A percentile compares a stretch with the other conserved stretches of the same genome.
Evolutionary conservation across 1,140 invertebrate genomes (phyloP).

Genomic region (Branchinecta lynchi): DNA sequence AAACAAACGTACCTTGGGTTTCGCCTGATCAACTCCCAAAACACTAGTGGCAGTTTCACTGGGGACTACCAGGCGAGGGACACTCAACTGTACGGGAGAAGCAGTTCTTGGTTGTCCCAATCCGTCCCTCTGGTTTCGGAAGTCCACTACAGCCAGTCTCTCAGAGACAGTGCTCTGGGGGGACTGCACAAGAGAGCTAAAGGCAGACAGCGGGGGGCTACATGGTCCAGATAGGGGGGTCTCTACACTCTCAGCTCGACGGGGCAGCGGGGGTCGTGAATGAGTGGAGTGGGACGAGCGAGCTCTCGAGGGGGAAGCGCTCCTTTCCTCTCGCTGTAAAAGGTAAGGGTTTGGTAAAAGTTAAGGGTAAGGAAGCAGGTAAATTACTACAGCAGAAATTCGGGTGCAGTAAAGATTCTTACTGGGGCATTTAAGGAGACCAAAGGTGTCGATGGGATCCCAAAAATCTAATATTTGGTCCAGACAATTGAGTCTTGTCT

Average conservation of each 20-base stretch:
- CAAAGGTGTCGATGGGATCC: no score
- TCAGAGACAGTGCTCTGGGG: neutral
- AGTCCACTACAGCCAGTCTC: neutral
- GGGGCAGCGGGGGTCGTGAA: slow-evolving; percentile 1
- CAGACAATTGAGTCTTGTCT: no score
- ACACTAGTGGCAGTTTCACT: neutral
- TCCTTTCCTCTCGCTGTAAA: neutral
- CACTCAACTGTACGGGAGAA: neutral
- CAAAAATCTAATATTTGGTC: no score
- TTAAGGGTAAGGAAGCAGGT: no score
- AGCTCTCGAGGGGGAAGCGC: neutral
- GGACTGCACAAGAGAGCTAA: neutral
- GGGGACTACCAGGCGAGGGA: neutral
- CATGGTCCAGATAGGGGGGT: neutral
- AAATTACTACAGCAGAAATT: no score
- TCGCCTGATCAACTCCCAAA: no score
- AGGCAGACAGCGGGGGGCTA: slow-evolving; percentile 2
- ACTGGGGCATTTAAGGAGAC: no score
- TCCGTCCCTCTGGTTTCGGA: neutral
- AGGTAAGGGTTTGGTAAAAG: neutral
- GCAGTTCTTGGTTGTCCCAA: neutral
- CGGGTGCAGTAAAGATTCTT: no score
- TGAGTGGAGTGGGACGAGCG: neutral
- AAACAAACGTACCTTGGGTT: no score
- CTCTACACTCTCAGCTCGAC: slow-evolving; percentile 3